Evolutionary conservation across 2,797 vertebrate genomes (phyloP), one percentile per base, ranked within the genome.

Genomic region (Artibeus jamaicensis): DNA sequence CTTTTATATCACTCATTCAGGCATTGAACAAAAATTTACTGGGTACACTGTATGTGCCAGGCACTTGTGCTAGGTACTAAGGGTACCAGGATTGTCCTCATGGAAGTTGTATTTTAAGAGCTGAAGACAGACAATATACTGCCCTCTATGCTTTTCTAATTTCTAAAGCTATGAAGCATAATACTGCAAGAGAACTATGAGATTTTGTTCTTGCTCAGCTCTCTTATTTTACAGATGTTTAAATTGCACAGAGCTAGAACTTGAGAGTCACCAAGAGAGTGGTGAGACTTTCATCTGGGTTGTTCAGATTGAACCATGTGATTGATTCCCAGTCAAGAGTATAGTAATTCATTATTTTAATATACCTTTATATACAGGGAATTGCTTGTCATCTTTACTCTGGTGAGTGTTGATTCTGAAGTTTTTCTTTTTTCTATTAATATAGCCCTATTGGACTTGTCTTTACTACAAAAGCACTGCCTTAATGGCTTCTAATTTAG

Each of bases 401-500:
- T 83, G 48, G 32, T 86, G 26, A 70, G 7, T 46, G 5, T 78
- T 2, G 5, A 67, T 85, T 59, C n/a, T n/a, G 37, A 92, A 94
- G 24, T 93, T 39, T 22, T 44, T 24, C 29, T 34, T 94, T 21
- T 65, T 91, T 32, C n/a, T 86, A 2, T 83, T 68, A 39, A 55
- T 86, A 12, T n/a, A 32, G 37, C 55, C 77, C 65, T 82, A 70
- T 22, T 50, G 88, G 37, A 57, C 16, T 87, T 59, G 29, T 70
- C 65, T 86, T 92, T 65, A 50, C 62, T 93, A 39, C 62, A 90
- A 39, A 91, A 26, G 29, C 59, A 79, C 39, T 53, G 42, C 57
- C 48, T 93, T 67, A 42, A 46, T 39, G 79, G 89, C 82, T 86
- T 96, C 86, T 90, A 3, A 42, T 73, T 82, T 76, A 65, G 77